Conservation (phyloP, 2,888 invertebrate species). For the Ecliptopera silaceata region DNA sequence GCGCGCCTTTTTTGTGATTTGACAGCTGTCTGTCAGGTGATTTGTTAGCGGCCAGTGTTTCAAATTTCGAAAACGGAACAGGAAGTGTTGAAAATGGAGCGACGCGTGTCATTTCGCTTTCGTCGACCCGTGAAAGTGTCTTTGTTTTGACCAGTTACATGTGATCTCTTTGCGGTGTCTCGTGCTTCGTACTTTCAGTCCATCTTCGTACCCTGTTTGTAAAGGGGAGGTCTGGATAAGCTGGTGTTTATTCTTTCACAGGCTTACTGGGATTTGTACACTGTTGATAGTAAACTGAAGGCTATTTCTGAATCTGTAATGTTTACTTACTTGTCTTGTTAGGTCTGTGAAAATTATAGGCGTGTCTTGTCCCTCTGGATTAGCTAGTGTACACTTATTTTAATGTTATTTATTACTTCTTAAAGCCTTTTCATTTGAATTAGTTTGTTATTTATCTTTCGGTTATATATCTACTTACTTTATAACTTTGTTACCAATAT, state of each 20-base stretch:
- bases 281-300: constrained; percentile 35
- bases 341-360: constrained; percentile 18
- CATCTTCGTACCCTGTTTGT: constrained; percentile 13
- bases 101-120: constrained; percentile 53
- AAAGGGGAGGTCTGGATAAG: constrained; percentile 31
- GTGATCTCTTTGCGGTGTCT: constrained; percentile 37
- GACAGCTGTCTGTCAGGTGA: constrained; percentile 26
- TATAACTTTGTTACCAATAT: too few relatives aligned
- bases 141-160: constrained; percentile 37
- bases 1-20: constrained; percentile 18
- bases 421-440: not conserved
- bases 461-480: too few relatives aligned
- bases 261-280: constrained; percentile 39
- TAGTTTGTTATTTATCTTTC: too few relatives aligned
- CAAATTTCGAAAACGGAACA: constrained; percentile 49
- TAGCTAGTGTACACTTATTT: not conserved
- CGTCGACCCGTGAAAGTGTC: constrained; percentile 52
- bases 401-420: not conserved
- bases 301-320: constrained; percentile 33
- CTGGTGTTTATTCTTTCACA: constrained; percentile 38
- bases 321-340: constrained; percentile 21
- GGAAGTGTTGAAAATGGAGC: constrained; percentile 55
- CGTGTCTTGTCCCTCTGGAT: constrained; percentile 11
- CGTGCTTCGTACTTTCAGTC: constrained; percentile 17
- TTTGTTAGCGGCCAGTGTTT: constrained; percentile 28